Conservation (phyloP, 2,113 vertebrate genomes). For the Perccottus glenii region DNA sequence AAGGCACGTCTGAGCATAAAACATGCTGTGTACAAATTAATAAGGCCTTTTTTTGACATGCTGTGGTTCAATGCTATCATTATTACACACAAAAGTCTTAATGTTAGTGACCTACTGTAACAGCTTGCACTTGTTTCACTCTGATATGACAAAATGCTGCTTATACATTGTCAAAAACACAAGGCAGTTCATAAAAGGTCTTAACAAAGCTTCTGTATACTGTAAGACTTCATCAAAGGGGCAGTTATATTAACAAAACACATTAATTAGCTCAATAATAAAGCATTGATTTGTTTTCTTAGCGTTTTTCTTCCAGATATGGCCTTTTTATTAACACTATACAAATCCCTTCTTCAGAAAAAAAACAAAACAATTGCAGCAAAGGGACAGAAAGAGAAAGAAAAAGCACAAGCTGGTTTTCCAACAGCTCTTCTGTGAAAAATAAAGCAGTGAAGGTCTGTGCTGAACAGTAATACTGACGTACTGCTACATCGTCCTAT, state of each 20-base stretch:
- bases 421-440: constrained; percentile 10
- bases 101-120: too few relatives aligned
- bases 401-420: constrained; percentile 16
- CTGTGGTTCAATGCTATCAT: constrained; percentile 7
- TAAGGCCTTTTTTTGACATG: constrained; percentile 41
- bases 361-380: constrained; percentile 8
- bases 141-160: neutral
- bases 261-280: constrained; percentile 6
- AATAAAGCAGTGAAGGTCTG: constrained; percentile 18
- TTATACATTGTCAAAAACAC: too few relatives aligned
- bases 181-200: neutral
- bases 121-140: neutral
- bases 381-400: neutral
- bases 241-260: constrained; percentile 9
- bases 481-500: constrained; percentile 17
- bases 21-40: neutral
- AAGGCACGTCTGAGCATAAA: constrained; percentile 58
- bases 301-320: neutral
- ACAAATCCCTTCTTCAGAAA: constrained; percentile 13
- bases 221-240: constrained; percentile 9
- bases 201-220: constrained; percentile 1
- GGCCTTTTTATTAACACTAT: neutral
- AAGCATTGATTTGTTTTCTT: constrained; percentile 9
- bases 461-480: constrained; percentile 55
- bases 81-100: neutral